Conservation (phyloP, 2,797 vertebrate species). For the Rhinatrema bivittatum region DNA sequence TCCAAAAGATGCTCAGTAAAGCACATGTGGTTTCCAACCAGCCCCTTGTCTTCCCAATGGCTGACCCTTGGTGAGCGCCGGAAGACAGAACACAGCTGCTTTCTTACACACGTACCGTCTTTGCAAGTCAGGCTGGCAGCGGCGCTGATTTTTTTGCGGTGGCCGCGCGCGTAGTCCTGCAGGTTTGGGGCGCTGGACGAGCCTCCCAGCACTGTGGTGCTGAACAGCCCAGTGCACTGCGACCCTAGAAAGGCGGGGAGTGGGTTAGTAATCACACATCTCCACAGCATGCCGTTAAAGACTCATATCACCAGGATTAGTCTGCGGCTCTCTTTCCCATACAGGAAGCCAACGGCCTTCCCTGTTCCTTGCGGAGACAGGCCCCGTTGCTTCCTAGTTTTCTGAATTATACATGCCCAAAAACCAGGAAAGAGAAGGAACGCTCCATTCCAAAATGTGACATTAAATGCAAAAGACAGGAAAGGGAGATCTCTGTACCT, state of each 20-base stretch:
- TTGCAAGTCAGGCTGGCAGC: constrained; percentile 91
- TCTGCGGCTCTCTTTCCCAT: not conserved
- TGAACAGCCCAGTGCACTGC: constrained; percentile 97
- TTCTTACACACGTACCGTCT: constrained; percentile 85
- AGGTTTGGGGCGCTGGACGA: constrained; percentile 99
- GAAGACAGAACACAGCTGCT: constrained; percentile 1
- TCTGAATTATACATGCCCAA: no score
- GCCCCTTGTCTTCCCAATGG: not conserved
- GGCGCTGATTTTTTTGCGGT: constrained; percentile 93
- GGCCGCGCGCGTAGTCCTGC: constrained; percentile 97
- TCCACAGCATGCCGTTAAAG: constrained; percentile 32
- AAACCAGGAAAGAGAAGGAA: no score
- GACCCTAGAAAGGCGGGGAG: constrained; percentile 79
- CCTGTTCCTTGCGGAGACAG: not conserved
- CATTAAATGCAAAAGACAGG: no score
- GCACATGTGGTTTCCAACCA: no score
- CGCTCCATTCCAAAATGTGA: no score
- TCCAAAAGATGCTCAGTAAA: no score
- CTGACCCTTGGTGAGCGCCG: not conserved
- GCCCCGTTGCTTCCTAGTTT: no score
- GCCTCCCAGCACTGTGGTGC: constrained; percentile 97
- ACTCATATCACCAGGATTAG: constrained; percentile 34
- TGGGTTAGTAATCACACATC: constrained; percentile 65
- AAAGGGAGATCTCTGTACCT: no score
- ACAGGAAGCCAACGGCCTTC: not conserved